Evolutionary conservation across 1,140 invertebrate species (phyloP).

Genomic region (Dufourea novaeangliae): DNA sequence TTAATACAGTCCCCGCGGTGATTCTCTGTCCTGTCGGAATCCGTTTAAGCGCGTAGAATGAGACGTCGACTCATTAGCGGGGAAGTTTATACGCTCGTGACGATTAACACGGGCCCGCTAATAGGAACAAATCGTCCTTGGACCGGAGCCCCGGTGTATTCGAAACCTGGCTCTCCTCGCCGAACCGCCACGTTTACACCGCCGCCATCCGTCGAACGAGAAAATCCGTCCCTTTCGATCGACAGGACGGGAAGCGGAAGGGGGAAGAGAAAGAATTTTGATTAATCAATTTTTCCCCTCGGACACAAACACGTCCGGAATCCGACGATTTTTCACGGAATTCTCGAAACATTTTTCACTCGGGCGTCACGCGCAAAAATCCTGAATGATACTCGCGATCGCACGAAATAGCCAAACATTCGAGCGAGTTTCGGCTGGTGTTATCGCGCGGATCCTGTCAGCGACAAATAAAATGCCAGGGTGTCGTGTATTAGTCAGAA

Average conservation of each 20-base stretch:
- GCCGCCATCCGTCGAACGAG: not conserved
- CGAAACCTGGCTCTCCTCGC: conserved; percentile 10
- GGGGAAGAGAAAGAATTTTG: not conserved
- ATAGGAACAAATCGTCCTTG: conserved; percentile 58
- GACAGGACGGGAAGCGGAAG: too few relatives aligned
- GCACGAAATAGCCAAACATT: conserved; percentile 1
- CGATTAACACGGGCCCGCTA: conserved; percentile 53
- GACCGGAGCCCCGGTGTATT: conserved; percentile 5
- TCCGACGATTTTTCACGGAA: conserved; percentile 10
- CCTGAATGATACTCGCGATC: conserved; percentile 23
- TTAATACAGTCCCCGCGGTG: conserved; percentile 17
- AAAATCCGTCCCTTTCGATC: not conserved
- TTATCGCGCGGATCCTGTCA: conserved; percentile 39
- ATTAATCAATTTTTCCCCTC: conserved; percentile 22
- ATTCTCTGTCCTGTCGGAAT: conserved; percentile 14
- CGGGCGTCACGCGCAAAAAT: conserved; percentile 32
- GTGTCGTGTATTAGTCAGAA: conserved; percentile 30
- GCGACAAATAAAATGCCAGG: conserved; percentile 49
- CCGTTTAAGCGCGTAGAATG: conserved; percentile 17
- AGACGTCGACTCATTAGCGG: conserved; percentile 52
- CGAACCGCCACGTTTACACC: not conserved
- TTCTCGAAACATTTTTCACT: conserved; percentile 23
- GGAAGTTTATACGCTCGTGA: conserved; percentile 44
- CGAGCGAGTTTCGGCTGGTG: not conserved
- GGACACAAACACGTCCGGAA: not conserved